Percentiles rank a stretch among this genome's conserved stretches.
Evolutionary conservation across 2,113 vertebrate species (phyloP).

Genomic region (Ancistrus triradiatus): DNA sequence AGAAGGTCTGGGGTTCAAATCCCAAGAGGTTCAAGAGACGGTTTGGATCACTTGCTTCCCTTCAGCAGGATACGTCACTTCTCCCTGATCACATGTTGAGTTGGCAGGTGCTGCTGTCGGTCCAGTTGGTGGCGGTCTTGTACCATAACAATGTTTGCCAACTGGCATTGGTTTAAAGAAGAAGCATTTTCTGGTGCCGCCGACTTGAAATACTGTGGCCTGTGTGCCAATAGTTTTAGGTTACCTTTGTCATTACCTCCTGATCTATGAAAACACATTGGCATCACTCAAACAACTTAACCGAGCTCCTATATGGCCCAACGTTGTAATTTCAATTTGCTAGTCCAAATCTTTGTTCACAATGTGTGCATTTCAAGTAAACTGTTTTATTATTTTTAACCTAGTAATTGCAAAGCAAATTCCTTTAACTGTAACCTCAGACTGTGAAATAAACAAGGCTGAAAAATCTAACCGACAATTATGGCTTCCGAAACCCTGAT

Average conservation of each 20-base stretch:
- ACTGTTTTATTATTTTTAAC: slow-evolving; percentile 79
- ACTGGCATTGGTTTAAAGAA: too few species aligned
- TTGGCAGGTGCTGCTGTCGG: too few species aligned
- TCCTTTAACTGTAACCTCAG: slow-evolving; percentile 74
- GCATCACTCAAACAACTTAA: slow-evolving; percentile 53
- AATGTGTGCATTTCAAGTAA: slow-evolving; percentile 77
- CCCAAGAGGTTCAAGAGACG: too few species aligned
- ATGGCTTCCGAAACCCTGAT: slow-evolving; percentile 72
- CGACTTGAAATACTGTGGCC: too few species aligned
- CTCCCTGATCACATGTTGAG: too few species aligned
- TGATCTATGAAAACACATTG: slow-evolving; percentile 55
- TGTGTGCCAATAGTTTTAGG: background rate
- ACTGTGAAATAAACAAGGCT: slow-evolving; percentile 76
- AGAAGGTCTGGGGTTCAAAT: too few species aligned
- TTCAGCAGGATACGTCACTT: too few species aligned
- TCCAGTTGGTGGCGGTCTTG: too few species aligned
- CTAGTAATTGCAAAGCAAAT: slow-evolving; percentile 76
- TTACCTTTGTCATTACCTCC: slow-evolving; percentile 22
- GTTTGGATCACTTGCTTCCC: too few species aligned
- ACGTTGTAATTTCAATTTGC: slow-evolving; percentile 71
- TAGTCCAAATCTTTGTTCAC: slow-evolving; percentile 66
- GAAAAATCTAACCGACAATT: slow-evolving; percentile 71
- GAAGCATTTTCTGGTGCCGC: too few species aligned
- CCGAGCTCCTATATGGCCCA: slow-evolving; percentile 60
- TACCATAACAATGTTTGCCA: too few species aligned